Conservation (phyloP, 1,140 invertebrate genomes). For the Drosophila subobscura region DNA sequence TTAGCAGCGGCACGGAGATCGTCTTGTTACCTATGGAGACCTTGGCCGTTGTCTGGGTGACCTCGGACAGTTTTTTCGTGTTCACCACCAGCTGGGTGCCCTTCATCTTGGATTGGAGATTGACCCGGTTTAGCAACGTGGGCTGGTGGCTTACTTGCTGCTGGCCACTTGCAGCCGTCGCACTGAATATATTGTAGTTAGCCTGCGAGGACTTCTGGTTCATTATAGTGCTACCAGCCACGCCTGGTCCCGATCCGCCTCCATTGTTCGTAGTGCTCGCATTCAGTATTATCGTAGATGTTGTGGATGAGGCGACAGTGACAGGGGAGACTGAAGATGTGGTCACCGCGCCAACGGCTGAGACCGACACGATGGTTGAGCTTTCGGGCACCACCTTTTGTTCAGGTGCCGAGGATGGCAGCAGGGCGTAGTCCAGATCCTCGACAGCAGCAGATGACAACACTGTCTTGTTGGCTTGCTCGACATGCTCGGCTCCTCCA, state of each 20-base stretch:
- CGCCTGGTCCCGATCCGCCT: constrained; percentile 3
- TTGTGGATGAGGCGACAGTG: neutral
- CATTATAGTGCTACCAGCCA: constrained; percentile 16
- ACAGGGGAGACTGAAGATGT: neutral
- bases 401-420: constrained; percentile 11
- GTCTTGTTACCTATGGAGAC: constrained; percentile 87
- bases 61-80: constrained; percentile 70
- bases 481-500: constrained; percentile 18
- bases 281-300: constrained; percentile 24
- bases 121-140: constrained; percentile 62
- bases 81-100: constrained; percentile 69
- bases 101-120: constrained; percentile 62
- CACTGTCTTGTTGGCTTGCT: constrained; percentile 5
- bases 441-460: constrained; percentile 15
- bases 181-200: constrained; percentile 60
- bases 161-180: constrained; percentile 21
- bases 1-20: constrained; percentile 85
- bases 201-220: constrained; percentile 40
- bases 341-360: constrained; percentile 16
- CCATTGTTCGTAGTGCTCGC: constrained; percentile 41
- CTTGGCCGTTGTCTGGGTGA: constrained; percentile 80
- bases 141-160: constrained; percentile 18
- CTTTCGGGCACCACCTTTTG: no score
- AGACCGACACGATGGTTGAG: no score
- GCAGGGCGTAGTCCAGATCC: constrained; percentile 54